A percentile compares a stretch with the other conserved stretches of the same genome.
Evolutionary conservation across 1,140 invertebrate genomes (phyloP).

Genomic region (Eumaeus atala): DNA sequence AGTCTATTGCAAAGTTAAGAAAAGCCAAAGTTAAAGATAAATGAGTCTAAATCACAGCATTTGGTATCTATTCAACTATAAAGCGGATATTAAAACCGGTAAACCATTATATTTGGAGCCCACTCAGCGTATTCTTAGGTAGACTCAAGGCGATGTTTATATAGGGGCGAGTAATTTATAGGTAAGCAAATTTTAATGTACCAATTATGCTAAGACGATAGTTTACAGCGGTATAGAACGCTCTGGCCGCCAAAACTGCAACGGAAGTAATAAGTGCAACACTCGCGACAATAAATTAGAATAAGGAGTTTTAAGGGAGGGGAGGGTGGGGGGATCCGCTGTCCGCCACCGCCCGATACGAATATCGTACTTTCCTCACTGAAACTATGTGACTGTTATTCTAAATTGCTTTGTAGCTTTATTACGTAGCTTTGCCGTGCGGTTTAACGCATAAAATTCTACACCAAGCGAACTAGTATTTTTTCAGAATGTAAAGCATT

Average conservation of each 20-base stretch:
- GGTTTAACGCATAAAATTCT: too few relatives aligned
- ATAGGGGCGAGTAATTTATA: conserved; percentile 44
- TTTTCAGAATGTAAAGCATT: too few relatives aligned
- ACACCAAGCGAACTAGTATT: too few relatives aligned
- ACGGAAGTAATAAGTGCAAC: conserved; percentile 65
- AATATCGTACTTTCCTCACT: conserved; percentile 17
- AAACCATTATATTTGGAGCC: background rate
- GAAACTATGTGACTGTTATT: background rate
- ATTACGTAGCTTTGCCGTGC: background rate
- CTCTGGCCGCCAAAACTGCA: conserved; percentile 60
- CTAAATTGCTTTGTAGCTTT: background rate
- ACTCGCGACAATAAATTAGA: conserved; percentile 61
- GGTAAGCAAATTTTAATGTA: conserved; percentile 60
- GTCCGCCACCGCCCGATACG: conserved; percentile 22
- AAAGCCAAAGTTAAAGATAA: too few relatives aligned
- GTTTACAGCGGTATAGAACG: conserved; percentile 65
- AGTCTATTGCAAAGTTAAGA: too few relatives aligned
- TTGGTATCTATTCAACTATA: too few relatives aligned
- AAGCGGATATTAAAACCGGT: too few relatives aligned
- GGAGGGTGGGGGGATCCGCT: conserved; percentile 12
- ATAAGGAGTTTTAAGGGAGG: conserved; percentile 61
- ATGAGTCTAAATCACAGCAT: too few relatives aligned
- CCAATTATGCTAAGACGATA: conserved; percentile 66
- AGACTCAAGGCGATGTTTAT: conserved; percentile 3
- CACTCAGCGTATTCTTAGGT: conserved; percentile 4